A percentile compares a stretch with the other conserved stretches of the same genome.
Evolutionary conservation across 2,888 invertebrate genomes (phyloP).

Genomic region (Macrosiphum euphorbiae): DNA sequence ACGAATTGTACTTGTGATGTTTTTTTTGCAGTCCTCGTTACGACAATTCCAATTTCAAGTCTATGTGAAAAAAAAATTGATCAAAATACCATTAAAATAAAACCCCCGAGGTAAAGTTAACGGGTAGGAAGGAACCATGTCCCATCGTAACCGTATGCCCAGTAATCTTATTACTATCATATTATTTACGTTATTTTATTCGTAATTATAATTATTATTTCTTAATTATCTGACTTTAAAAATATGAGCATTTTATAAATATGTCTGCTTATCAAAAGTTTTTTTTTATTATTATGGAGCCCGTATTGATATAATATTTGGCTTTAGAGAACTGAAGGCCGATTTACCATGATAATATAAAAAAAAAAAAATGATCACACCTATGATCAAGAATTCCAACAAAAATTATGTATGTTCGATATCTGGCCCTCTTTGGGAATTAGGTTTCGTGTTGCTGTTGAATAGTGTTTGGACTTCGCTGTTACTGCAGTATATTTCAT

Average conservation of each 20-base stretch:
- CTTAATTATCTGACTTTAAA: not conserved
- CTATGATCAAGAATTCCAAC: not conserved
- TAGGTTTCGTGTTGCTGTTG: not conserved
- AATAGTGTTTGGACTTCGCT: not conserved
- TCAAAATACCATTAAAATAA: not conserved
- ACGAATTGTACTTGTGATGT: not conserved
- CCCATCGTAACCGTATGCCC: not conserved
- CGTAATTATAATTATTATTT: not conserved
- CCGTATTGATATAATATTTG: no score
- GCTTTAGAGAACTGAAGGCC: no score
- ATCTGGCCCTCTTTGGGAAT: not conserved
- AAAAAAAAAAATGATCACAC: not conserved
- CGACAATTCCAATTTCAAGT: not conserved
- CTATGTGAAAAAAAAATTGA: not conserved
- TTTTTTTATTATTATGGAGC: no score
- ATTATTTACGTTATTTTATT: not conserved
- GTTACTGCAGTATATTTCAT: not conserved
- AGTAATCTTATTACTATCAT: not conserved
- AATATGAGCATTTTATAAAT: not conserved
- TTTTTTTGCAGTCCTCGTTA: not conserved
- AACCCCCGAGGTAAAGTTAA: not conserved
- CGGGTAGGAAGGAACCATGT: not conserved
- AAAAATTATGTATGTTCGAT: not conserved
- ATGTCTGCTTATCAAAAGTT: no score
- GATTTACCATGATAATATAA: not conserved